A percentile compares a stretch with the other conserved stretches of the same genome.
Conservation (phyloP, 2,888 invertebrate genomes). For the Dryocosmus kuriphilus region DNA sequence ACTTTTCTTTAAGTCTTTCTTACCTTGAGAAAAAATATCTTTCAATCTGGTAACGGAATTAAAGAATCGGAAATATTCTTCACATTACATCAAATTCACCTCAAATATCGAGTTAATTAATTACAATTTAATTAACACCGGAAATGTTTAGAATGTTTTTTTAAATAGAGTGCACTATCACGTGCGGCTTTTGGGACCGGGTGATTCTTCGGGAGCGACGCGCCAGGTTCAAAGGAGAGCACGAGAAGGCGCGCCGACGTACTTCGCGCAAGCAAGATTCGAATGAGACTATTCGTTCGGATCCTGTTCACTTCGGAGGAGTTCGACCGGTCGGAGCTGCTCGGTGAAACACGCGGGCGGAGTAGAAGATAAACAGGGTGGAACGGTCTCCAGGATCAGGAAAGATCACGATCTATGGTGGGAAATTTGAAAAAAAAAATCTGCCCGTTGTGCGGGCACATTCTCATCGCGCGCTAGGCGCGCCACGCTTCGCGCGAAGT, state of each 20-base stretch:
- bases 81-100: background rate
- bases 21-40: too few relatives aligned
- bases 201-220: constrained; percentile 15
- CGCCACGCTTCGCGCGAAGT: too few relatives aligned
- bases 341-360: constrained; percentile 33
- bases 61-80: background rate
- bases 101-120: background rate
- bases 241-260: constrained; percentile 53
- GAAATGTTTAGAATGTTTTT: background rate
- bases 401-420: constrained; percentile 4
- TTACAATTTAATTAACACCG: background rate
- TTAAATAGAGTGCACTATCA: background rate
- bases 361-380: constrained; percentile 12
- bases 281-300: constrained; percentile 62
- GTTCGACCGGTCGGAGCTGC: constrained; percentile 45
- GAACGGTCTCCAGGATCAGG: background rate
- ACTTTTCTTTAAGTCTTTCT: too few relatives aligned
- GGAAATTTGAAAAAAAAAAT: background rate
- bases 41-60: background rate
- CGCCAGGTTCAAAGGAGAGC: constrained; percentile 44
- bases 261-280: constrained; percentile 66
- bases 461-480: too few relatives aligned
- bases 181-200: background rate
- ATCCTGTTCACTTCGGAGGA: constrained; percentile 55
- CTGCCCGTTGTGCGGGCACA: too few relatives aligned